Base-by-base conservation (phyloP, 2,888 invertebrate species). In the Petrolisthes cinctipes region DNA sequence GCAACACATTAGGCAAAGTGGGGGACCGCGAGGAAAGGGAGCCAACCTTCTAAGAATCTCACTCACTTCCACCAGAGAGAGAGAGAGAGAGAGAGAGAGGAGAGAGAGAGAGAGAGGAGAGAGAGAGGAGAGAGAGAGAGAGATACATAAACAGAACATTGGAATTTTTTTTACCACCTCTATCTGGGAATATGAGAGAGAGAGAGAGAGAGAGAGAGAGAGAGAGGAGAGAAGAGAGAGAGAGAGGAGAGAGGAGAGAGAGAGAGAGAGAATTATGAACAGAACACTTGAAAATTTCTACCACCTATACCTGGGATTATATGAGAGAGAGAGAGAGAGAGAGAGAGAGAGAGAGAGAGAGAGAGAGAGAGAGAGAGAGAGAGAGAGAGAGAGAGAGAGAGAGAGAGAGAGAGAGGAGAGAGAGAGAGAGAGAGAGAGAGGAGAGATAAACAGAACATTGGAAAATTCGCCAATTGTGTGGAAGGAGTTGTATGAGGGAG, bases 241-340 rank as follows among this genome's bases (percentile, higher is more conserved):
- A 61, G 61, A 61, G 61, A 61, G 61, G 6, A 14, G 6, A 14
- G 6, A 14, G 6, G 61, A 9, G 61, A 9, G 61, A 9, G 61
- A 9, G 61, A 61, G 61, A 61, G 61, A 61, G 61, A 61, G 14
- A 61, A 71, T n/a, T n/a, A n/a, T n/a, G n/a, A n/a, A n/a, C n/a
- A n/a, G n/a, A n/a, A n/a, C n/a, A n/a, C n/a, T n/a, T n/a, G n/a
- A n/a, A n/a, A n/a, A n/a, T n/a, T n/a, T n/a, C n/a, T n/a, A n/a
- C n/a, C n/a, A n/a, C n/a, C n/a, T n/a, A n/a, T n/a, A n/a, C n/a
- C n/a, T n/a, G n/a, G n/a, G n/a, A 71, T 5, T 17, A 71, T 17
- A 71, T 17, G 11, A 71, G 71, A 17, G 71, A 71, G 5, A 71
- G 71, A 71, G n/a, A 71, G 71, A 71, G n/a, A 71, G n/a, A 71